Evolutionary conservation across 1,140 invertebrate genomes (phyloP).

Genomic region (Pseudachorutes palmiensis): DNA sequence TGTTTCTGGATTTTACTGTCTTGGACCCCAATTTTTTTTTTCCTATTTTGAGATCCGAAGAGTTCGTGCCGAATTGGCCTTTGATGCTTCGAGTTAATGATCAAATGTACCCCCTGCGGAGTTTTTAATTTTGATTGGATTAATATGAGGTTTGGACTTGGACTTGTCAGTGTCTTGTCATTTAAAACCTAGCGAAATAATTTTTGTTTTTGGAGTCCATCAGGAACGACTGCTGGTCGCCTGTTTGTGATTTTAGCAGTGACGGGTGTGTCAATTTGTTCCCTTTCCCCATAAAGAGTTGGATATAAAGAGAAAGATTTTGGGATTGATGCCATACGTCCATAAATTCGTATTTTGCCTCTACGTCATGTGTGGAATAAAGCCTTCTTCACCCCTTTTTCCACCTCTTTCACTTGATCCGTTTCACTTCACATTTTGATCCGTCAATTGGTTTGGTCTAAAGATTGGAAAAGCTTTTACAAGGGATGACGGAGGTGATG

Average conservation of each 20-base stretch:
- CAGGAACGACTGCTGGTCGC: no score
- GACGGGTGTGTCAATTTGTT: no score
- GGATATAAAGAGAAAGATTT: no score
- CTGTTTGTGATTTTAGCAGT: no score
- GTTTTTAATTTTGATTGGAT: neutral
- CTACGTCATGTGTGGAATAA: no score
- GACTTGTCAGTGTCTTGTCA: no score
- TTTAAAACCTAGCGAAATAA: no score
- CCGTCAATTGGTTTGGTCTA: neutral
- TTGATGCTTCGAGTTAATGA: neutral
- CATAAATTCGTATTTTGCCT: no score
- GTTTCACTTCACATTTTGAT: neutral
- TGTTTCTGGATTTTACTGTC: neutral
- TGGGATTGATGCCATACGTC: no score
- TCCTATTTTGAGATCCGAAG: neutral
- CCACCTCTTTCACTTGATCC: neutral
- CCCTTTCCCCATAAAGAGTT: no score
- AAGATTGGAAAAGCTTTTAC: neutral
- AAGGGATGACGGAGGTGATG: constrained; percentile 3
- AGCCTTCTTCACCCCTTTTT: neutral
- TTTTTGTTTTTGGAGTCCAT: no score
- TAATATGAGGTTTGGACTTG: no score
- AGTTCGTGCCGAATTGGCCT: neutral
- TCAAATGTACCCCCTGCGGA: neutral
- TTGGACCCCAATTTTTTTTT: neutral